phyloP scores from a whole-genome alignment of 2,888 invertebrate genomes.

The Thera obeliscata region DNA sequence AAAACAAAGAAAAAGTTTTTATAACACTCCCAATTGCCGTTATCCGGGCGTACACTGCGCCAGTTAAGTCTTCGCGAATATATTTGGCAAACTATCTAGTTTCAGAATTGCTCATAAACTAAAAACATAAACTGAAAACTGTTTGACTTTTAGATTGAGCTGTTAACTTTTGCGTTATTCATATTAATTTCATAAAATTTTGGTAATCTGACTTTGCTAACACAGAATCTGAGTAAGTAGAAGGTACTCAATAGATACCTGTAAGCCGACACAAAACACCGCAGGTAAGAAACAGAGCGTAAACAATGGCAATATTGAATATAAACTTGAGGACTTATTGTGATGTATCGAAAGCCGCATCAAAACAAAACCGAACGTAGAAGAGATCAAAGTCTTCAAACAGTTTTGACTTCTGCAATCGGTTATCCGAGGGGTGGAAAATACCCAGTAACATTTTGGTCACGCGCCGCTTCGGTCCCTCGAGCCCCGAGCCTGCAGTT shows the following conservation, averaged over 20 bases:
- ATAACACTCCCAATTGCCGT: constrained; percentile 63
- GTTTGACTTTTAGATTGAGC: not conserved
- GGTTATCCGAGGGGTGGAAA: constrained; percentile 32
- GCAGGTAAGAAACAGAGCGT: not conserved
- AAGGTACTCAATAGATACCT: too few species aligned
- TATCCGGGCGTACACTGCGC: constrained; percentile 51
- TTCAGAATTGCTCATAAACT: constrained; percentile 22
- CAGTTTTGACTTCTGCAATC: constrained; percentile 29
- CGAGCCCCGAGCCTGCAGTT: constrained; percentile 46
- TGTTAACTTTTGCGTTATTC: too few species aligned
- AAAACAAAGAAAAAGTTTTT: constrained; percentile 78
- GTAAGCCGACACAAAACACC: too few species aligned
- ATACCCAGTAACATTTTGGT: constrained; percentile 55
- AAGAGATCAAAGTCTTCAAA: constrained; percentile 30
- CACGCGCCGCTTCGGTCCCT: constrained; percentile 45
- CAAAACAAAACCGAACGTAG: constrained; percentile 10
- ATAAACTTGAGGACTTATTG: not conserved
- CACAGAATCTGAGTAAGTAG: not conserved
- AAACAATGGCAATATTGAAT: not conserved
- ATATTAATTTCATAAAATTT: not conserved
- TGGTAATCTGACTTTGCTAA: not conserved
- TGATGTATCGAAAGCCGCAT: constrained; percentile 10
- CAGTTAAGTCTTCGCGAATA: constrained; percentile 42
- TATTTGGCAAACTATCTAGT: constrained; percentile 38
- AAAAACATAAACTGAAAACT: constrained; percentile 1